Base-by-base conservation (phyloP, 2,888 invertebrate species). In the Aricia artaxerxes region DNA sequence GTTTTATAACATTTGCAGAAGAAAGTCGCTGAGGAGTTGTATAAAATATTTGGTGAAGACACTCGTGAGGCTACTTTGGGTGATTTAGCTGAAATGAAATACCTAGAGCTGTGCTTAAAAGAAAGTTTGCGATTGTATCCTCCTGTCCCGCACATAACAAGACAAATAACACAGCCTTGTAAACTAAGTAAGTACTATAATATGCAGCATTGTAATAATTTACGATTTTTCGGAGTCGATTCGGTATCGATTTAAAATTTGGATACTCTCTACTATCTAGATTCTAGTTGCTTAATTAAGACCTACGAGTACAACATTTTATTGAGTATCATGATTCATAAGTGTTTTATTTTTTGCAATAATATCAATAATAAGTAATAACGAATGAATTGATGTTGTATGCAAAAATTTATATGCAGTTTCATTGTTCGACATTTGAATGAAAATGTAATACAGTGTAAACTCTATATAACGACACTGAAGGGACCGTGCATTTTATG, bases 81-180 rank as follows among this genome's bases (percentile, higher is more conserved):
- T 3, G 78, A 78, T 44, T 60, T 78, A 13, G 40, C 78, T 40
- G 40, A 40, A 53, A 78, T 78, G 78, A 91, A 92, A 81, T 96
- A 96, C 84, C 89, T 96, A 81, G 96, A 96, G 83, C 95, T 95
- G 82, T 96, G 96, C 81, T 95, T 96, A 73, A 96, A 96, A 85
- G 96, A 96, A 85, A 91, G 95, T 0, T 85, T 96, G 75, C 87
- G 96, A 79, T 85, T 96, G 35, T 95, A 93, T 82, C 96, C 96
- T 9, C 95, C 95, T 83, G 95, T 80, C 24, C 78, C 78, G 31
- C 13, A 77, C 40, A 77, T 91, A 35, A 76, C 64, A 91, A 91
- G 78, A 60, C 73, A 73, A 24, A 38, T 78, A 44, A 78, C 24
- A 24, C 38, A 78, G 16, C 73, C 73, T 57, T 73, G 73, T 11